These are phyloP conservation scores for Actenoides lindsayi DNA, from an alignment of 2,113 vertebrate genomes.

Conservation along the genomic window DNA sequence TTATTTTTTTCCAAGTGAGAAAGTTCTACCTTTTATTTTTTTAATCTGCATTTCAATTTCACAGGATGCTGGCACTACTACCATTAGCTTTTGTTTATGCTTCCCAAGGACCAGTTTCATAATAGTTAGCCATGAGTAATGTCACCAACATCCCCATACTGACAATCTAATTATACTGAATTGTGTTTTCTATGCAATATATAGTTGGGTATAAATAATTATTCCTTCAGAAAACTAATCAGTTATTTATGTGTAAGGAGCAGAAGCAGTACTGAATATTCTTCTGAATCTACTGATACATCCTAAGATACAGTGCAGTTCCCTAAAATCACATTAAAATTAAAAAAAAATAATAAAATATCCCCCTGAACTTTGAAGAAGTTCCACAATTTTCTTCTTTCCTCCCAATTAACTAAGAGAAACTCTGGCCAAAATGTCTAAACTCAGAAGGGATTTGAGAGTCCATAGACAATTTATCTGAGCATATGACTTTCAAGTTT, in stretches of 20 bases:
- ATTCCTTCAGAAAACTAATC: background rate
- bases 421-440: background rate
- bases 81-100: background rate
- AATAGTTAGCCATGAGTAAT: background rate
- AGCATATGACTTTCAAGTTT: background rate
- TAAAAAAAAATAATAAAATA: too few species aligned
- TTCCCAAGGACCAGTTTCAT: background rate
- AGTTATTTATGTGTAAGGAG: background rate
- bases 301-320: background rate
- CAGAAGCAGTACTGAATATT: background rate
- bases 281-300: background rate
- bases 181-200: background rate
- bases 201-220: background rate
- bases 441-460: background rate
- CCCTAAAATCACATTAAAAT: background rate
- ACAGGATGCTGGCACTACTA: background rate
- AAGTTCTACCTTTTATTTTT: background rate
- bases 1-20: background rate
- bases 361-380: background rate
- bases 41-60: background rate
- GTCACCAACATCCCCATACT: background rate
- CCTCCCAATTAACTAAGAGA: background rate
- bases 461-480: background rate
- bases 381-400: background rate
- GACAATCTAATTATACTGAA: background rate